These are phyloP conservation scores for Cervus canadensis DNA, from an alignment of 2,113 vertebrate genomes.

Conservation along the genomic window DNA sequence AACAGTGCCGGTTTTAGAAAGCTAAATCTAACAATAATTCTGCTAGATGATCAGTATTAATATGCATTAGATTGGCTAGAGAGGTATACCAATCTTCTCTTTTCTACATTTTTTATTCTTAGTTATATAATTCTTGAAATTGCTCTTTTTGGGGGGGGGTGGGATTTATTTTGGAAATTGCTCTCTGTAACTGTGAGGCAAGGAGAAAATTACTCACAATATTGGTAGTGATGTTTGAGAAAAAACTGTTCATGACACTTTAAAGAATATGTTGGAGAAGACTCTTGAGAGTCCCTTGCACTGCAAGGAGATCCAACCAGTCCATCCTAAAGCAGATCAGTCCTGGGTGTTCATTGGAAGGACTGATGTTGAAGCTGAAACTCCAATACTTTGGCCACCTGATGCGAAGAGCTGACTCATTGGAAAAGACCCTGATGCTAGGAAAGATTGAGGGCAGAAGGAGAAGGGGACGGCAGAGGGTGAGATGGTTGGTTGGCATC, in stretches of 20 bases:
- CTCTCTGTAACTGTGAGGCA: neutral
- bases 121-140: neutral
- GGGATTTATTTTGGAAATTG: conserved; percentile 8
- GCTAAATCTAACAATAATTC: conserved; percentile 19
- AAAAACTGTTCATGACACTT: neutral
- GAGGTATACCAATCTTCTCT: neutral
- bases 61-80: neutral
- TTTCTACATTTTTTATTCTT: neutral
- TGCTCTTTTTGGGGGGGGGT: neutral
- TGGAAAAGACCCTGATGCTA: too few relatives aligned
- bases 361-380: too few relatives aligned
- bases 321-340: too few relatives aligned
- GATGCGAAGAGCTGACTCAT: too few relatives aligned
- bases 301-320: too few relatives aligned
- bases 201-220: neutral
- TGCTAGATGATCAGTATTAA: neutral
- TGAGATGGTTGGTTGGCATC: too few relatives aligned
- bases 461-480: too few relatives aligned
- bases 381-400: too few relatives aligned
- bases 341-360: too few relatives aligned
- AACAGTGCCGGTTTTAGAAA: neutral
- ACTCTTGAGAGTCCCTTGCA: too few relatives aligned
- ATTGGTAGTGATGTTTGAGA: neutral
- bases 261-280: neutral
- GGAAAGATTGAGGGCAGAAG: too few relatives aligned